Evolutionary conservation across 2,797 vertebrate genomes (phyloP), one percentile per base, ranked within the genome.

Genomic region (Mus minutoides): DNA sequence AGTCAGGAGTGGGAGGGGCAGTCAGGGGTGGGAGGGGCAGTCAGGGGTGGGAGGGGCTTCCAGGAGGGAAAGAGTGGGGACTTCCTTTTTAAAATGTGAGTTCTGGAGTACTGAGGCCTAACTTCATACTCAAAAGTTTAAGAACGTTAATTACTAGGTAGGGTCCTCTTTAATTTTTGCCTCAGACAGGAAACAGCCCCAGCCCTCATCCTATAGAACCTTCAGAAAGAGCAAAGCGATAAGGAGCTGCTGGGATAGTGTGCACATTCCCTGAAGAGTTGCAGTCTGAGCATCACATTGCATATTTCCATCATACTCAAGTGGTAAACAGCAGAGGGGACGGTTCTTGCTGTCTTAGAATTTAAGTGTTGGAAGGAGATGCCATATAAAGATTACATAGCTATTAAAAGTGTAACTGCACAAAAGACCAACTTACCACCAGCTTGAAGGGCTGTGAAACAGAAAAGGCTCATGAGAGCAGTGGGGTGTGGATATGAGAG

Each of bases 341-440:
- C 0, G 2, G 40, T 17, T 43, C 31, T 77, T 54, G 69, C 82
- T 76, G 62, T 37, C 60, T 83, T n/a, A 4, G 49, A 94, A 64
- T 11, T 60, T 89, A 54, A 64, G 71, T 75, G n/a, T 34, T 71
- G 75, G 82, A 80, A 84, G 73, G 62, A 89, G 82, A 69, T 34
- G 34, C 84, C 71, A 29, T 79, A 46, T 84, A 89, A 82, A 91
- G 91, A 91, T 75, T 29, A 71, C 69, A 69, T 54, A 29, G 69
- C 90, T 92, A 16, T 87, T 79, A 87, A 90, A 94, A 69, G 91
- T 37, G 37, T 52, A 60, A 60, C 87, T 67, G 31, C 37, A 87
- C 43, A 43, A 56, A 94, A 78, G 93, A 80, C 60, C 40, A 78
- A 78, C 87, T 87, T 64, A 78, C 87, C 83, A 54, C 56, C 71